Evolutionary conservation across 2,888 invertebrate species (phyloP).

Genomic region (Mesoligia furuncula): DNA sequence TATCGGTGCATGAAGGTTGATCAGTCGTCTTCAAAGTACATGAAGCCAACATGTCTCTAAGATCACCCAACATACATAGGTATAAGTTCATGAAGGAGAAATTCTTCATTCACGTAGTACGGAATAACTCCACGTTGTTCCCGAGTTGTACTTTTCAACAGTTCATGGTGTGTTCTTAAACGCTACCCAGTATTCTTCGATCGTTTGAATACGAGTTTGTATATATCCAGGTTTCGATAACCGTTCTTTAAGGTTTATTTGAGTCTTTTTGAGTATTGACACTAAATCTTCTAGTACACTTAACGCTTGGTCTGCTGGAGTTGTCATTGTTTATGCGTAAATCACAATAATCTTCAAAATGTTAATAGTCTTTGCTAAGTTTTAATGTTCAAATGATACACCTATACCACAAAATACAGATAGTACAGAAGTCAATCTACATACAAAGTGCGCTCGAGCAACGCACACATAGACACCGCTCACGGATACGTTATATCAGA

Average conservation of each 20-base stretch:
- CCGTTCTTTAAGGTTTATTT: slow-evolving; percentile 4
- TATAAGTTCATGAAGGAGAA: neutral
- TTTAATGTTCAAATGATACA: too few relatives aligned
- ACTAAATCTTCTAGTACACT: too few relatives aligned
- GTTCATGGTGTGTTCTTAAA: slow-evolving; percentile 5
- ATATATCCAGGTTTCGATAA: slow-evolving; percentile 7
- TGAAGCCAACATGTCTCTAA: neutral
- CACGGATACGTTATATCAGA: too few relatives aligned
- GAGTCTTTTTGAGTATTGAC: slow-evolving; percentile 5
- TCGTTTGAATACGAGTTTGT: slow-evolving; percentile 4
- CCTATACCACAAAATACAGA: too few relatives aligned
- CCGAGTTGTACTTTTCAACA: slow-evolving; percentile 5
- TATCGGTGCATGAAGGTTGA: neutral
- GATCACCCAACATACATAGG: neutral
- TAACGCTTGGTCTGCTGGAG: too few relatives aligned
- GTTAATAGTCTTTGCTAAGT: too few relatives aligned
- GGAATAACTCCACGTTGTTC: slow-evolving; percentile 4
- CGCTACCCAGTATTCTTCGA: slow-evolving; percentile 10
- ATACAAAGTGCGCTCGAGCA: too few relatives aligned
- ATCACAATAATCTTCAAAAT: too few relatives aligned
- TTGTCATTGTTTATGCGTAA: too few relatives aligned
- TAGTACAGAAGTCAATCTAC: too few relatives aligned
- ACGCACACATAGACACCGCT: too few relatives aligned
- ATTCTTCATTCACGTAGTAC: slow-evolving; percentile 3
- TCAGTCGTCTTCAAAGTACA: neutral